Base-by-base conservation (phyloP, 1,140 invertebrate genomes). In the Leucophenga varia region DNA sequence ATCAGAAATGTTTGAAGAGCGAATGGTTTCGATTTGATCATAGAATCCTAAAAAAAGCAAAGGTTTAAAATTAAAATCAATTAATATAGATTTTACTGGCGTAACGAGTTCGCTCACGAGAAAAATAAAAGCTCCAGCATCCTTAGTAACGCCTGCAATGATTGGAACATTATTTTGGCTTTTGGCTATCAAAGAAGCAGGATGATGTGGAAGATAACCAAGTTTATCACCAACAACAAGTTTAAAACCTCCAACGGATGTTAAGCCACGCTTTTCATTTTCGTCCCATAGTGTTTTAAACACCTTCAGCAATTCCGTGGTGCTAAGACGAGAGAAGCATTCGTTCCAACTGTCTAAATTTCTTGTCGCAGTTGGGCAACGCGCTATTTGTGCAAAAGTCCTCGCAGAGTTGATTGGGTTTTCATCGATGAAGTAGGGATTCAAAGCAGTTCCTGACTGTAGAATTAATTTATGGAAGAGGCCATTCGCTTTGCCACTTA, bases 401-500 rank as follows among this genome's bases (percentile, higher is more conserved):
- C 51, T 20, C 16, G 65, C 45, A 8, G 55, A 68, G 0, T 54
- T 47, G 2, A 67, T 31, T 0, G 71, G 71, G 3, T 50, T 43
- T 20, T 72, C 64, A 31, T 74, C 65, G 31, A 74, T 43, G 3
- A 72, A 45, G 16, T 70, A 69, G 6, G 71, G 71, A 48, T 72
- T 74, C 16, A 74, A 14, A 4, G 71, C 71, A 1, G 71, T 74
- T 36, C 71, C 71, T n/a, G 71, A 74, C 19, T 72, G 71, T 31
- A 74, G 48, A 16, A 74, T 74, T 17, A 74, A 45, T 39, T 58
- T 55, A 36, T 72, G 60, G 48, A 72, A 74, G 1, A 70, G 40
- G 17, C 56, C 52, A 10, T 52, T 31, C 1, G 63, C 50, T 13
- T 54, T 38, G 1, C 64, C 31, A 69, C 72, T 78, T 14, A 81